These are phyloP conservation scores for Ascidia mentula DNA, from an alignment of 23 tunicate genomes.

Conservation along the genomic window DNA sequence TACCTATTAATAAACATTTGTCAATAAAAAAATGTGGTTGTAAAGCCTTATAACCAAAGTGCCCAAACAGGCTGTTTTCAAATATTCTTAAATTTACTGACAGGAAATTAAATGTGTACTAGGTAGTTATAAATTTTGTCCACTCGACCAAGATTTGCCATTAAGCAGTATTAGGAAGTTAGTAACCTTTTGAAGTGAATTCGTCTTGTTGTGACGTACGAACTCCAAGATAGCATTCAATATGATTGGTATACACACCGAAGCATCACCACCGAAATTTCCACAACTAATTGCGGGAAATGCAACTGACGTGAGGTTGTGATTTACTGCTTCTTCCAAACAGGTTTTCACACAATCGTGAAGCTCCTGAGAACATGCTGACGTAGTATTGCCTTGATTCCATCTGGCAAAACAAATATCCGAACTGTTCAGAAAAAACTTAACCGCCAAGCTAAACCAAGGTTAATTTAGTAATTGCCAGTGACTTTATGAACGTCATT, in stretches of 20 bases:
- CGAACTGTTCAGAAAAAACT: too few relatives aligned
- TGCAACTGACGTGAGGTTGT: not conserved
- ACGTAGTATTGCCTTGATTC: not conserved
- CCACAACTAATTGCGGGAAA: conserved; percentile 20
- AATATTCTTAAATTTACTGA: not conserved
- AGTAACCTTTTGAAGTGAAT: not conserved
- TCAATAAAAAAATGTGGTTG: too few relatives aligned
- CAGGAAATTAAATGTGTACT: not conserved
- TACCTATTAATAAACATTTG: too few relatives aligned
- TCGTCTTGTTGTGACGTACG: not conserved
- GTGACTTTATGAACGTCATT: too few relatives aligned
- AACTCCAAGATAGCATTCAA: not conserved
- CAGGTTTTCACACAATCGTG: not conserved
- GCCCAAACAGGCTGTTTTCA: too few relatives aligned
- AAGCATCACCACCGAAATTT: not conserved
- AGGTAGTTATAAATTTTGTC: too few relatives aligned
- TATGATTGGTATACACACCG: not conserved
- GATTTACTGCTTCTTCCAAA: conserved; percentile 1
- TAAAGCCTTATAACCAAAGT: too few relatives aligned
- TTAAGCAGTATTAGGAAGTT: not conserved
- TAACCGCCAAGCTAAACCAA: too few relatives aligned
- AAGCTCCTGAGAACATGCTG: not conserved
- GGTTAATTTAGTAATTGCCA: too few relatives aligned
- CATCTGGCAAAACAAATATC: not conserved
- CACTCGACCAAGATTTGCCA: too few relatives aligned